Evolutionary conservation across 2,888 invertebrate genomes (phyloP).

Genomic region (Plagodis pulveraria): DNA sequence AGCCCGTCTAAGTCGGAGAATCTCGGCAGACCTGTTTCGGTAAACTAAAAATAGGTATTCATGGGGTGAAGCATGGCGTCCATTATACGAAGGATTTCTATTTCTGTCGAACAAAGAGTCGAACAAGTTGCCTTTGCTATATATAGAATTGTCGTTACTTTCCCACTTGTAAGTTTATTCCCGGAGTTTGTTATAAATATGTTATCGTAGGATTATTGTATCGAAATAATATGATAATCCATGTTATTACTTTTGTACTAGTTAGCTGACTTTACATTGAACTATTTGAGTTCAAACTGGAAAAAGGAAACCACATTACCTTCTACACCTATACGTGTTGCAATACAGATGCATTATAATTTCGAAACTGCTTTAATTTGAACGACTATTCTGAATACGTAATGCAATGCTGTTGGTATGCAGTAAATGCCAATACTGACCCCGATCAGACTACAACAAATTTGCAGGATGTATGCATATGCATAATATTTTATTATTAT

Average conservation of each 20-base stretch:
- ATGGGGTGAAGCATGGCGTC: constrained; percentile 40
- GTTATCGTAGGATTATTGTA: constrained; percentile 67
- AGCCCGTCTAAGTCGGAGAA: constrained; percentile 28
- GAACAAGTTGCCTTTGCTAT: constrained; percentile 63
- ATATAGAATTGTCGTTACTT: constrained; percentile 70
- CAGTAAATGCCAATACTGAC: no score
- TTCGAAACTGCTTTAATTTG: no score
- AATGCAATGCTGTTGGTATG: no score
- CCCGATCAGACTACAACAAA: no score
- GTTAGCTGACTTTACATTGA: not conserved
- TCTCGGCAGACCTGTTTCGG: constrained; percentile 33
- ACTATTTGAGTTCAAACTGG: not conserved
- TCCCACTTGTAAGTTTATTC: constrained; percentile 64
- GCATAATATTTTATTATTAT: no score
- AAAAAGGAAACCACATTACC: not conserved
- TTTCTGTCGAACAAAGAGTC: constrained; percentile 71
- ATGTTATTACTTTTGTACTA: constrained; percentile 2
- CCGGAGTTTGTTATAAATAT: constrained; percentile 46
- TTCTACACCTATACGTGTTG: no score
- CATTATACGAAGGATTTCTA: constrained; percentile 59
- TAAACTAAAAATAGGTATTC: constrained; percentile 31
- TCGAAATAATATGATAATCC: constrained; percentile 22
- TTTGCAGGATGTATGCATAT: no score
- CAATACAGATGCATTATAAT: no score
- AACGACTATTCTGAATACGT: no score